Percentiles rank a stretch among this genome's conserved stretches.
Conservation (phyloP, 64 coral and sea anemone genomes). For the Platygyra sinensis region DNA sequence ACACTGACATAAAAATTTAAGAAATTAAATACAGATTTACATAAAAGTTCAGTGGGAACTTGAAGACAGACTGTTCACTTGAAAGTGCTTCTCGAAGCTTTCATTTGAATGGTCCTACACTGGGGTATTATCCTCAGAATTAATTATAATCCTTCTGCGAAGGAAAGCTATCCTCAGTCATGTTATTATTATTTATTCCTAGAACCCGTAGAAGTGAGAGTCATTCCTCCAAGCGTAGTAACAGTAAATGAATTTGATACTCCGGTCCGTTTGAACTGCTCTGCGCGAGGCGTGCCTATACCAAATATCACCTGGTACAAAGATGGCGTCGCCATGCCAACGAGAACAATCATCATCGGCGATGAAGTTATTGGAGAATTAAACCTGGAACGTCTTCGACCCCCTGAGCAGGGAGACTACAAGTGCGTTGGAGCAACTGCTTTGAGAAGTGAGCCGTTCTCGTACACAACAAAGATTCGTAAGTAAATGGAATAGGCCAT, state of each 20-base stretch:
- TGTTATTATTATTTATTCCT: neutral
- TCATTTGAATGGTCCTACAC: too few species aligned
- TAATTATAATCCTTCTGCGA: too few species aligned
- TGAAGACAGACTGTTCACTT: too few species aligned
- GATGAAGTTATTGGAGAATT: conserved; percentile 19
- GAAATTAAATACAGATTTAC: too few species aligned
- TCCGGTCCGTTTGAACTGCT: conserved; percentile 67
- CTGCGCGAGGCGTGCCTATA: conserved; percentile 64
- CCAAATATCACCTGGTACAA: conserved; percentile 92
- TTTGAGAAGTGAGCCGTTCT: conserved; percentile 17
- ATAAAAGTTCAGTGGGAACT: too few species aligned
- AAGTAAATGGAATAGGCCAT: conserved; percentile 17
- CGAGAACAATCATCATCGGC: conserved; percentile 22
- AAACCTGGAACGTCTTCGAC: conserved; percentile 17
- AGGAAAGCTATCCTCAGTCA: too few species aligned
- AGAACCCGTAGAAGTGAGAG: conserved; percentile 44
- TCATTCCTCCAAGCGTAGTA: conserved; percentile 3
- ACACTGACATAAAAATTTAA: too few species aligned
- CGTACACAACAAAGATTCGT: conserved; percentile 53
- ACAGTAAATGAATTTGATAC: conserved; percentile 35
- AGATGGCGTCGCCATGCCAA: conserved; percentile 68
- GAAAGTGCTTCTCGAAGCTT: too few species aligned
- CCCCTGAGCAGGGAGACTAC: conserved; percentile 52
- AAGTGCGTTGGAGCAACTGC: conserved; percentile 22
- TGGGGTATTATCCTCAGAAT: too few species aligned